A percentile compares a stretch with the other conserved stretches of the same genome.
Evolutionary conservation across 2,113 vertebrate genomes (phyloP).

Genomic region (Pygoscelis adeliae): DNA sequence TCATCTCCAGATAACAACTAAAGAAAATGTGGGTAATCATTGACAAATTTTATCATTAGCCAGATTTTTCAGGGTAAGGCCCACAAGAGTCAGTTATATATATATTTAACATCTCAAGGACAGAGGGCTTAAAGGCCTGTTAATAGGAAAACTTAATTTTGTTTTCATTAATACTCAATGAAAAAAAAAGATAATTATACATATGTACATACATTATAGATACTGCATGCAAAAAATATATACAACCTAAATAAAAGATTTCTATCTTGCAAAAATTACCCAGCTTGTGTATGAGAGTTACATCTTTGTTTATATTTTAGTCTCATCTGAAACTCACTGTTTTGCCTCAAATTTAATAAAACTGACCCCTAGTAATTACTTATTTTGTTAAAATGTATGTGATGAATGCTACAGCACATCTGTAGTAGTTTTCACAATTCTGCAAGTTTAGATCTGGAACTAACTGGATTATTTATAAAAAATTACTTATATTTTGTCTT

Average conservation of each 20-base stretch:
- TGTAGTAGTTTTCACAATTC: background rate
- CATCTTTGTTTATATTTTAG: background rate
- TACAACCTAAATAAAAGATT: background rate
- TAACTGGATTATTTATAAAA: background rate
- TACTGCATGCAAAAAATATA: background rate
- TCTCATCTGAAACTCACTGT: background rate
- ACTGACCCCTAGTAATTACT: background rate
- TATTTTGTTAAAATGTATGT: background rate
- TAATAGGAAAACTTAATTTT: background rate
- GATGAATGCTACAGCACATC: background rate
- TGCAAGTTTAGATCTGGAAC: background rate
- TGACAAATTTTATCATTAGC: background rate
- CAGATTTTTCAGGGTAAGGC: background rate
- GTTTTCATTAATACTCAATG: background rate
- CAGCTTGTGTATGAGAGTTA: background rate
- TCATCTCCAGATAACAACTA: background rate
- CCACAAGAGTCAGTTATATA: background rate
- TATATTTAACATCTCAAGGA: background rate
- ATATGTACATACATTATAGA: background rate
- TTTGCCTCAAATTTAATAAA: background rate
- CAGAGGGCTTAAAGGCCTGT: background rate
- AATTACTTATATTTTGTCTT: background rate
- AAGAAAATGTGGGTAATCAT: background rate
- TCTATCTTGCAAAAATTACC: background rate
- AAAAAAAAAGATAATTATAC: background rate